phyloP scores from a whole-genome alignment of 2,797 vertebrate species.

The Pantherophis vulpinus region DNA sequence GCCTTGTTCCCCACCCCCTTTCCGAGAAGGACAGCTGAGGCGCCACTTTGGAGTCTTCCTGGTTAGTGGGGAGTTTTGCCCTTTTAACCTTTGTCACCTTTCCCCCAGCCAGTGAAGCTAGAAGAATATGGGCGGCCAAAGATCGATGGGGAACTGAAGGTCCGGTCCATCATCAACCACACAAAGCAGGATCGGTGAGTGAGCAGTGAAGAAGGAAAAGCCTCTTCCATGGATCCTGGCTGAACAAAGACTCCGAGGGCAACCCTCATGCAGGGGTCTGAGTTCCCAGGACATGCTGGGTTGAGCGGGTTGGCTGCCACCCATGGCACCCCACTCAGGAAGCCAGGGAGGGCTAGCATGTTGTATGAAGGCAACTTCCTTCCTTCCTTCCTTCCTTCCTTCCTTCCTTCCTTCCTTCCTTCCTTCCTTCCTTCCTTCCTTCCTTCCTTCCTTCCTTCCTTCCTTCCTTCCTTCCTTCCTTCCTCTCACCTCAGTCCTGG shows the following conservation, averaged over 20 bases:
- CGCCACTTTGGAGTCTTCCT: rapidly evolving
- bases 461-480: too few species aligned
- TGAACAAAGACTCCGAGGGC: background rate
- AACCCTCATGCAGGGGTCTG: background rate
- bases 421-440: too few species aligned
- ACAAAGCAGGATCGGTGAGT: conserved; percentile 95
- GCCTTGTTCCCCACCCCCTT: too few species aligned
- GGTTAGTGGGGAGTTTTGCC: too few species aligned
- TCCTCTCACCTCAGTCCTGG: background rate
- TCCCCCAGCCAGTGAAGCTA: conserved; percentile 89
- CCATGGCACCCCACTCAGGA: background rate
- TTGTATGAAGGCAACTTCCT: background rate
- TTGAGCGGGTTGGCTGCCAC: background rate
- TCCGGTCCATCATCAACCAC: conserved; percentile 92
- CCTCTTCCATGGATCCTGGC: background rate
- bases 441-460: too few species aligned
- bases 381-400: too few species aligned
- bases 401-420: too few species aligned
- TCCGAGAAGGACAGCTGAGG: background rate
- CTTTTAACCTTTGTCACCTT: background rate
- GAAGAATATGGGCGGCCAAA: conserved; percentile 95
- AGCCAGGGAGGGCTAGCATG: background rate
- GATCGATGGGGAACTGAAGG: conserved; percentile 96
- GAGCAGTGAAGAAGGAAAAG: rapidly evolving
- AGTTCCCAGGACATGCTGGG: background rate